phyloP scores from a whole-genome alignment of 2,113 vertebrate species.

The Apaloderma vittatum region DNA sequence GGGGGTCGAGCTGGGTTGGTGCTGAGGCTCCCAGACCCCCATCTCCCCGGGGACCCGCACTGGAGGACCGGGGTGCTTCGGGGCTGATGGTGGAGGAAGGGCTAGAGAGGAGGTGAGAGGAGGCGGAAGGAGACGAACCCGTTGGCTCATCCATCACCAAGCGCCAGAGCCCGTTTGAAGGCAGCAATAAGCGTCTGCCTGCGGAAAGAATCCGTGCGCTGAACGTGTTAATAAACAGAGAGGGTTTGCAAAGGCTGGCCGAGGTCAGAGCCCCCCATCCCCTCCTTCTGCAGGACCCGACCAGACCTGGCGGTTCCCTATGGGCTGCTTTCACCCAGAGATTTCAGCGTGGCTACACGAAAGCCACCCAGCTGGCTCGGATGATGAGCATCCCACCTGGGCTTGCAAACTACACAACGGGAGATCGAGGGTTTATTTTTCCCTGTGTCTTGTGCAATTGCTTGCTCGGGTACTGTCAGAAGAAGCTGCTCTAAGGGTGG shows the following conservation, averaged over 20 bases:
- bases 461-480: rapidly evolving
- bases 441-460: background rate
- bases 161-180: background rate
- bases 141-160: background rate
- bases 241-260: background rate
- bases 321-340: background rate
- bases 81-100: background rate
- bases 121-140: background rate
- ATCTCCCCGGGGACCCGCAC: rapidly evolving
- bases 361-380: background rate
- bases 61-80: background rate
- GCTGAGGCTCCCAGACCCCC: background rate
- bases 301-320: background rate
- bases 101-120: background rate
- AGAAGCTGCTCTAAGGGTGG: background rate
- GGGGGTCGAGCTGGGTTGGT: background rate
- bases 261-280: rapidly evolving
- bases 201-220: background rate
- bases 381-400: background rate
- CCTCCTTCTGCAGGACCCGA: background rate
- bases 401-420: no score
- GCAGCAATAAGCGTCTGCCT: background rate
- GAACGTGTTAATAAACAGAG: background rate
- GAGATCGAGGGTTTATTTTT: background rate
- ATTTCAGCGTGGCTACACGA: background rate